Evolutionary conservation across 2,797 vertebrate species (phyloP).

Genomic region (Acanthis flammea): DNA sequence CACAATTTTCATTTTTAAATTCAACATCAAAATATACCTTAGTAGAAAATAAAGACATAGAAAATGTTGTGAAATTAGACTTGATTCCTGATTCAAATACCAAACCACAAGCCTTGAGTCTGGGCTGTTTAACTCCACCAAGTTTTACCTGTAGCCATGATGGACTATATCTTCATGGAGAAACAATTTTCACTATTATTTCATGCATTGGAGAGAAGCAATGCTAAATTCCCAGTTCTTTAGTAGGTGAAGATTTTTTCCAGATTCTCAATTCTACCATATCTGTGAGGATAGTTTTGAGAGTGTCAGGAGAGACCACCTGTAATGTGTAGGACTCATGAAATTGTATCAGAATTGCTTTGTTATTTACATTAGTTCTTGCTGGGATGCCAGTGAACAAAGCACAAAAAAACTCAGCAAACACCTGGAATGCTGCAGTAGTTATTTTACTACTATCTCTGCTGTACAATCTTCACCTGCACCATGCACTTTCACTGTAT

Average conservation of each 20-base stretch:
- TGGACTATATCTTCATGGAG: not conserved
- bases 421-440: not conserved
- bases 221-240: not conserved
- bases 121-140: not conserved
- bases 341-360: not conserved
- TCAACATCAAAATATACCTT: not conserved
- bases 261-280: not conserved
- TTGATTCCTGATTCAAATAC: not conserved
- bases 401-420: not conserved
- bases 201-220: not conserved
- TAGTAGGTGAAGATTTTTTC: not conserved
- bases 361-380: not conserved
- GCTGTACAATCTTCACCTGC: too few relatives aligned
- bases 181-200: not conserved
- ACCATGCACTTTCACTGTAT: not conserved
- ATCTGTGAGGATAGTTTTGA: not conserved
- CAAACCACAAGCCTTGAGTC: not conserved
- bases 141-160: not conserved
- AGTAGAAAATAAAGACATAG: not conserved
- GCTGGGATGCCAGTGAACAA: not conserved
- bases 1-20: constrained; percentile 29
- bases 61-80: not conserved
- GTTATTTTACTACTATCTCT: not conserved
- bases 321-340: not conserved
- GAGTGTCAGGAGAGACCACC: rapidly evolving